Percentiles rank a stretch among this genome's conserved stretches.
Evolutionary conservation across 2,797 vertebrate genomes (phyloP).

Genomic region (Tachyglossus aculeatus): DNA sequence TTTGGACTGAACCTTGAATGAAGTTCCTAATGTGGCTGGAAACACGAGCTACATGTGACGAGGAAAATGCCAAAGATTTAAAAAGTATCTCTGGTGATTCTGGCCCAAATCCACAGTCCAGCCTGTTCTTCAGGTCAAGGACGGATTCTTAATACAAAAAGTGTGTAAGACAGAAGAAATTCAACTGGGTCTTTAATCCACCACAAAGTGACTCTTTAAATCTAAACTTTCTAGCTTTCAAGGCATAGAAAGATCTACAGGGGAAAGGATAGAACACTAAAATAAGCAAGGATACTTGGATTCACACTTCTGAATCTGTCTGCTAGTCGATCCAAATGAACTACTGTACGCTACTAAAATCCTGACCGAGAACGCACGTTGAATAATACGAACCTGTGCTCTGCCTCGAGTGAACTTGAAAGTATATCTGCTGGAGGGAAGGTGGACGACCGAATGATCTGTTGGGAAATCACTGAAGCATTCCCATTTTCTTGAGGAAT

Average conservation of each 20-base stretch:
- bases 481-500: conserved; percentile 72
- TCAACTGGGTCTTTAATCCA: too few species aligned
- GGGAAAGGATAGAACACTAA: background rate
- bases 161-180: too few species aligned
- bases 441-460: conserved; percentile 70
- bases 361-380: background rate
- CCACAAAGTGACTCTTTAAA: too few species aligned
- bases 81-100: too few species aligned
- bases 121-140: too few species aligned
- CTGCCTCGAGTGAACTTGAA: conserved; percentile 83
- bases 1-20: too few species aligned
- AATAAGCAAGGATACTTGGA: background rate
- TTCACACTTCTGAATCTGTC: background rate
- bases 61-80: too few species aligned
- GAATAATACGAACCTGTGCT: conserved; percentile 74
- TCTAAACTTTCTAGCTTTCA: too few species aligned
- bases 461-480: conserved; percentile 66
- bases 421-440: conserved; percentile 76
- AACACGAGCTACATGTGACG: too few species aligned
- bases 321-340: background rate
- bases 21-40: too few species aligned
- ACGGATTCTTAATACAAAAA: too few species aligned
- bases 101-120: too few species aligned
- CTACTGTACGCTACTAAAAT: background rate
- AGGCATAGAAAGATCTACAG: background rate